Evolutionary conservation across 2,888 invertebrate species (phyloP).

Genomic region (Drosophila barbarae): DNA sequence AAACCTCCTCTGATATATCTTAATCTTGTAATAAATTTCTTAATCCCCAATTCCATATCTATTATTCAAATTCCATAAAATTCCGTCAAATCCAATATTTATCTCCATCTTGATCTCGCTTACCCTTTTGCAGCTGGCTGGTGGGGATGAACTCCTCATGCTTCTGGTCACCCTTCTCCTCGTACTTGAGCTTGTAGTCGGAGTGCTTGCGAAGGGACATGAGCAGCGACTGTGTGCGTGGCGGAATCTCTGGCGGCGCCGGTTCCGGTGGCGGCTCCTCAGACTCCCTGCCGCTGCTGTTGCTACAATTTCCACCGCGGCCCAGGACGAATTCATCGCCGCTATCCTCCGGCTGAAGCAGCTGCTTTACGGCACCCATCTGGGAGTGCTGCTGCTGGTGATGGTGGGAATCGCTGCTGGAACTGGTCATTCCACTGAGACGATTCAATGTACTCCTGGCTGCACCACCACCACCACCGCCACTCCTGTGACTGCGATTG

Average conservation of each 20-base stretch:
- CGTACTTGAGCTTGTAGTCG: slow-evolving; percentile 79
- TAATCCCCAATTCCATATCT: neutral
- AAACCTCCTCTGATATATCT: no score
- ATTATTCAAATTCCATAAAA: neutral
- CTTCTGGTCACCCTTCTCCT: slow-evolving; percentile 79
- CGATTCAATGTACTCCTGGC: slow-evolving; percentile 70
- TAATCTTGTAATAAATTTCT: neutral
- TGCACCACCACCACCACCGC: slow-evolving; percentile 63
- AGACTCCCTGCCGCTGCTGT: slow-evolving; percentile 79
- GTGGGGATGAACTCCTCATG: slow-evolving; percentile 80
- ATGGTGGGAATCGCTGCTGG: slow-evolving; percentile 78
- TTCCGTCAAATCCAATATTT: neutral
- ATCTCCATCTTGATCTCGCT: neutral
- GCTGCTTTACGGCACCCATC: slow-evolving; percentile 32
- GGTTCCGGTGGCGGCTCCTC: slow-evolving; percentile 87
- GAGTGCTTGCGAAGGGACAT: slow-evolving; percentile 79
- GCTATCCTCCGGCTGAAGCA: slow-evolving; percentile 51
- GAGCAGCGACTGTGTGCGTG: slow-evolving; percentile 90
- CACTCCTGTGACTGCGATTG: slow-evolving; percentile 76
- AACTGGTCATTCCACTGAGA: slow-evolving; percentile 82
- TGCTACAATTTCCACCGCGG: slow-evolving; percentile 45
- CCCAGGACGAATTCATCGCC: slow-evolving; percentile 23
- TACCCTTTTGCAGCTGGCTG: slow-evolving; percentile 75
- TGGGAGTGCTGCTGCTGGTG: slow-evolving; percentile 17
- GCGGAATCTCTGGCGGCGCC: slow-evolving; percentile 91